Conservation (phyloP, 2,113 vertebrate species). For the Oxyura jamaicensis region DNA sequence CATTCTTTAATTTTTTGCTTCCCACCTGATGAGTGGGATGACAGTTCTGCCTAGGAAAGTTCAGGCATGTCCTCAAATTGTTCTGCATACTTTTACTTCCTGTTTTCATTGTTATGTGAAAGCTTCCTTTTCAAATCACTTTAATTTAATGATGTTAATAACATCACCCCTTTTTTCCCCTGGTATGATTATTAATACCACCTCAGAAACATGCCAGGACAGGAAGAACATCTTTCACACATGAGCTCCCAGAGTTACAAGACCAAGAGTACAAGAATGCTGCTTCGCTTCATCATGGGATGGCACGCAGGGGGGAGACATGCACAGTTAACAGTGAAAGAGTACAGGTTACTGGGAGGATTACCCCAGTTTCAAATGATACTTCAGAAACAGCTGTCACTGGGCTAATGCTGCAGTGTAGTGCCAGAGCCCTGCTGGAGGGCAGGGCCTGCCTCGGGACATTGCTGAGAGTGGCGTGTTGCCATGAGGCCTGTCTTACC, state of each 20-base stretch:
- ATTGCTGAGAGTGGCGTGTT: not conserved
- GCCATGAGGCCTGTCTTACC: not conserved
- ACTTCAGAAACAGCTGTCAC: not conserved
- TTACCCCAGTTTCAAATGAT: not conserved
- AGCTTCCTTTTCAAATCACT: slow-evolving; percentile 61
- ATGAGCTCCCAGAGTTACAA: slow-evolving; percentile 18
- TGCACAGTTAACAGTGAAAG: not conserved
- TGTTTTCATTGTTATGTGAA: slow-evolving; percentile 61
- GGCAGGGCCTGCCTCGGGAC: not conserved
- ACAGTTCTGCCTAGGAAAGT: slow-evolving; percentile 50
- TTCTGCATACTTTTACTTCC: slow-evolving; percentile 58
- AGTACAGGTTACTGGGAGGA: not conserved
- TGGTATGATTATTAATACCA: not conserved
- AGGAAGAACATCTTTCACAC: slow-evolving; percentile 46
- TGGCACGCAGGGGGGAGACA: not conserved
- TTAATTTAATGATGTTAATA: slow-evolving; percentile 69
- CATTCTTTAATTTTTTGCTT: slow-evolving; percentile 64
- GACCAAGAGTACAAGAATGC: not conserved
- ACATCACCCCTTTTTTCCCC: slow-evolving; percentile 1
- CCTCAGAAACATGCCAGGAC: slow-evolving; percentile 62
- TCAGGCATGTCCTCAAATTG: slow-evolving; percentile 66
- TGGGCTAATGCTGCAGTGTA: not conserved
- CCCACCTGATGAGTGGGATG: slow-evolving; percentile 52
- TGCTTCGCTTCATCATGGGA: not conserved
- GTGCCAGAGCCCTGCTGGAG: not conserved